Conservation (phyloP, 2,113 vertebrate species). For the Craseonycteris thonglongyai region DNA sequence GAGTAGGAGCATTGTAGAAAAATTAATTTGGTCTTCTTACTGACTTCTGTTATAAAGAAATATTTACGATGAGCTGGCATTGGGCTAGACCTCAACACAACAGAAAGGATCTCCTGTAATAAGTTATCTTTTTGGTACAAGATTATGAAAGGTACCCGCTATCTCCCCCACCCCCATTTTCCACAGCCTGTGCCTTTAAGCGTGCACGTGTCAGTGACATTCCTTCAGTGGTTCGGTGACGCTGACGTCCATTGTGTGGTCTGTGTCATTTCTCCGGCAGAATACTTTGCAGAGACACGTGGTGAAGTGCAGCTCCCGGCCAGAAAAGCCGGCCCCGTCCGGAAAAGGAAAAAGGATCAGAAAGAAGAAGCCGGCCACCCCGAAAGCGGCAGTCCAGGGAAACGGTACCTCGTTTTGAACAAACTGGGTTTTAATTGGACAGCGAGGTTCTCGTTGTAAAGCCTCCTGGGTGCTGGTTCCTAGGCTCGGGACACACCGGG, state of each 20-base stretch:
- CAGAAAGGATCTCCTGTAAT: not conserved
- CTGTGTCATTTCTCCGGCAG: slow-evolving; percentile 60
- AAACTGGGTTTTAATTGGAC: not conserved
- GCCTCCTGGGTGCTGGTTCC: not conserved
- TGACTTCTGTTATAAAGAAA: not conserved
- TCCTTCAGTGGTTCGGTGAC: rapidly evolving
- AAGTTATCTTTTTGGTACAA: rapidly evolving
- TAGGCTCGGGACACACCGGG: not conserved
- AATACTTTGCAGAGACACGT: slow-evolving; percentile 64
- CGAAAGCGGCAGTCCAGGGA: rapidly evolving
- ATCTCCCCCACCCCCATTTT: rapidly evolving
- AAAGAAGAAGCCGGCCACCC: not conserved
- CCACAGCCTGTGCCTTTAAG: rapidly evolving
- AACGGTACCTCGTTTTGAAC: slow-evolving; percentile 52
- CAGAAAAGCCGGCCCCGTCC: not conserved
- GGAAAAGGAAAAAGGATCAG: not conserved
- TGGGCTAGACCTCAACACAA: not conserved
- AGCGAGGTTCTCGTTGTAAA: rapidly evolving
- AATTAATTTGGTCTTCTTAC: not conserved
- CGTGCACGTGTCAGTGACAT: rapidly evolving
- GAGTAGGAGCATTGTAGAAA: not conserved
- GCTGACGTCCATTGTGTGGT: not conserved
- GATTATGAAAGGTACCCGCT: rapidly evolving
- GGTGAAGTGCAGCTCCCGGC: slow-evolving; percentile 48
- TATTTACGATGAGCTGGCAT: too few relatives aligned